Conservation (phyloP, 1,140 invertebrate species). For the Brachionus plicatilis region DNA sequence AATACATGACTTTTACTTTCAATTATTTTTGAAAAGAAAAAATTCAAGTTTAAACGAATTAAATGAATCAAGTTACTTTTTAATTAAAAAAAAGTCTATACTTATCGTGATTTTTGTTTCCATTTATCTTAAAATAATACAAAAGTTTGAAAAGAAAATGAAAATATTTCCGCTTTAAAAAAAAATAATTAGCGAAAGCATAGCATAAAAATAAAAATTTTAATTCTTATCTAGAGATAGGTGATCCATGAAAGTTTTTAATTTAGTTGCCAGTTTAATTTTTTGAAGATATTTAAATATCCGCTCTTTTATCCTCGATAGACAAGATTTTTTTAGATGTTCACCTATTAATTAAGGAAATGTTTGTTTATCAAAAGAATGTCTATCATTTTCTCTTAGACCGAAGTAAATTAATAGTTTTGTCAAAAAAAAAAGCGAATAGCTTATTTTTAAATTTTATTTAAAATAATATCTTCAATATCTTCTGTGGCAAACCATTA, state of each 20-base stretch:
- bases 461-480: neutral
- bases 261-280: neutral
- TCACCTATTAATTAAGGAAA: neutral
- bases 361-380: neutral
- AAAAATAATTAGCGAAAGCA: neutral
- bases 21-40: neutral
- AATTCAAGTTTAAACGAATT: conserved; percentile 7
- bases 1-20: neutral
- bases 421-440: neutral
- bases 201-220: neutral
- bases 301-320: neutral
- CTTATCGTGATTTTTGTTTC: neutral
- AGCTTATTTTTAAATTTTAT: neutral
- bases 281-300: neutral
- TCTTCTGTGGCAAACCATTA: neutral
- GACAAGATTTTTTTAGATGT: neutral
- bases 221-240: neutral
- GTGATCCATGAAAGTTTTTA: neutral
- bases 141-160: neutral
- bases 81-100: neutral
- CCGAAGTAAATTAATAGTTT: neutral
- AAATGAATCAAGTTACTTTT: conserved; percentile 4
- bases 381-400: neutral
- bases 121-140: neutral
- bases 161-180: neutral